These are phyloP conservation scores for Gouania willdenowi DNA, from an alignment of 2,797 vertebrate genomes.

Conservation along the genomic window DNA sequence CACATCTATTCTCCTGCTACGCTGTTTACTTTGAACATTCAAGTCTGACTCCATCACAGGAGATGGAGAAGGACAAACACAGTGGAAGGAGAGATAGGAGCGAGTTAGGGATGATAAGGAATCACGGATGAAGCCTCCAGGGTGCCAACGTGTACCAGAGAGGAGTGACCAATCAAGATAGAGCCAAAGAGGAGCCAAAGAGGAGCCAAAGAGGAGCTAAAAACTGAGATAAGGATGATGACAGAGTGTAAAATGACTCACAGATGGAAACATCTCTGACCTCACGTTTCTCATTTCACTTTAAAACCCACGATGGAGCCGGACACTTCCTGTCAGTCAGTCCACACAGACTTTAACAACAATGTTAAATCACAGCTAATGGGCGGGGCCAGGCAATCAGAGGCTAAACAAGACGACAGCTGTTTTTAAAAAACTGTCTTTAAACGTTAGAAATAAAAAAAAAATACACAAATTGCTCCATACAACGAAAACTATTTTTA, in stretches of 20 bases:
- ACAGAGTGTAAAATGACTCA: constrained; percentile 64
- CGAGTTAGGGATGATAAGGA: constrained; percentile 62
- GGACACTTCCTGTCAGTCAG: too few relatives aligned
- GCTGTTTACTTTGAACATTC: constrained; percentile 40
- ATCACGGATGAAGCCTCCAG: constrained; percentile 61
- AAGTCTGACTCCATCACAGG: constrained; percentile 46
- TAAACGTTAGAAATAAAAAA: too few relatives aligned
- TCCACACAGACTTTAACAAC: too few relatives aligned
- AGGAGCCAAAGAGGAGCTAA: constrained; percentile 52
- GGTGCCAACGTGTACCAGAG: constrained; percentile 59
- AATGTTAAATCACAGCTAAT: too few relatives aligned
- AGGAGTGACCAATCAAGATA: constrained; percentile 66
- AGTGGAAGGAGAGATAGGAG: constrained; percentile 30
- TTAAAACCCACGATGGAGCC: too few relatives aligned
- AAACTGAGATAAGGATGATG: constrained; percentile 67
- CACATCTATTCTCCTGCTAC: constrained; percentile 5
- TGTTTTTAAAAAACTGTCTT: too few relatives aligned
- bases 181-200: constrained; percentile 54
- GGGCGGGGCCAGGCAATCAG: too few relatives aligned
- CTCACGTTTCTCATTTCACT: constrained; percentile 41
- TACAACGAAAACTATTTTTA: too few relatives aligned
- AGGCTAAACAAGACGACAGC: too few relatives aligned
- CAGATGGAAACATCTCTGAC: constrained; percentile 48
- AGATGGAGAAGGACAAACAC: constrained; percentile 55
- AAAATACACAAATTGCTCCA: too few relatives aligned